phyloP scores from a whole-genome alignment of 2,113 vertebrate species.

The Leptobrachium leishanense region DNA sequence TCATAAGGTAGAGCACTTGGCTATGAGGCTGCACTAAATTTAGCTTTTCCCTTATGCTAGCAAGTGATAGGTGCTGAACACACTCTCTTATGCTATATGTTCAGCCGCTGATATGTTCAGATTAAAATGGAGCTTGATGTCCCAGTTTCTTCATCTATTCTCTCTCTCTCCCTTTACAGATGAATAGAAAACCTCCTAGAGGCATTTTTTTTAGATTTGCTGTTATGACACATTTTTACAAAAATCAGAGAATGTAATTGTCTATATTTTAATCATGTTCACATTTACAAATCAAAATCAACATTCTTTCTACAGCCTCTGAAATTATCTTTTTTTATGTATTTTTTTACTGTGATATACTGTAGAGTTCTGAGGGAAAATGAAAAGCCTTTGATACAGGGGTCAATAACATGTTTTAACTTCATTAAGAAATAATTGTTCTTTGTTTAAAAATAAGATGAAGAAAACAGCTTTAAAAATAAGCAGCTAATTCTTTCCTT shows the following conservation, averaged over 20 bases:
- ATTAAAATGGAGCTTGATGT: slow-evolving; percentile 14
- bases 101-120: neutral
- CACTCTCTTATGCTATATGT: neutral
- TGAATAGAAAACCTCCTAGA: neutral
- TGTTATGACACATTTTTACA: slow-evolving; percentile 17
- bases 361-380: neutral
- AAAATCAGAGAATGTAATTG: slow-evolving; percentile 21
- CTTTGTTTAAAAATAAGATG: too few species aligned
- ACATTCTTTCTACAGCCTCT: neutral
- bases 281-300: slow-evolving; percentile 16
- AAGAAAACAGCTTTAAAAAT: too few species aligned
- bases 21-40: neutral
- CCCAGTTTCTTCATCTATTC: neutral
- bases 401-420: neutral
- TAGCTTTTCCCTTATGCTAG: slow-evolving; percentile 8
- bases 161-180: neutral
- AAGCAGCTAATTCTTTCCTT: too few species aligned
- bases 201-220: slow-evolving; percentile 12
- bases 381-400: neutral
- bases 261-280: slow-evolving; percentile 11
- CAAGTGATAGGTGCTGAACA: neutral
- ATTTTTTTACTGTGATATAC: neutral
- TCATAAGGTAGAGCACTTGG: neutral
- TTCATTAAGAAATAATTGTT: too few species aligned
- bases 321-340: neutral